Evolutionary conservation across 2,113 vertebrate species (phyloP), one percentile per base, ranked within the genome.

Genomic region (Trichomycterus rosablanca): DNA sequence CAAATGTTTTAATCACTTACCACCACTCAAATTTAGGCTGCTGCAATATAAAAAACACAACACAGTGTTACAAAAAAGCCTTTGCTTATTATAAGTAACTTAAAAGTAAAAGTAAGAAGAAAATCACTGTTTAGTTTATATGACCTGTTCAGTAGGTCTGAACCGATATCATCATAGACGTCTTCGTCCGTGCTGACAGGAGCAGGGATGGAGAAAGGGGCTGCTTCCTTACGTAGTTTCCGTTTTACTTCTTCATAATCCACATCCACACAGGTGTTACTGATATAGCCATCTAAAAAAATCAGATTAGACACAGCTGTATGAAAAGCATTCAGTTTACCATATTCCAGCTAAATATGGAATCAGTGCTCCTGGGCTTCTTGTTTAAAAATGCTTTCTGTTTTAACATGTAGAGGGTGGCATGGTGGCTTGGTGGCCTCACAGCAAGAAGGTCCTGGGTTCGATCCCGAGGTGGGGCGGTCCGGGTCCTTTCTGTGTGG

Each of bases 181-280:
- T 71, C 66, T 3, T 61, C 55, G 8, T 55, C 20, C 5, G 14
- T 7, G 1, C 43, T 69, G 3, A 72, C 71, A 54, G 75, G 73
- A 8, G 81, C 34, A 28, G 73, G 65, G 5, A 44, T 23, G 10
- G 28, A n/a, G 5, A 54, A 8, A 7, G 35, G 54, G 0, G 30
- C 3, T 5, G 16, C 6, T 43, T 50, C 43, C 16, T 3, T 32
- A 15, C 14, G 55, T 19, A 73, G 12, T 60, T 77, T 81, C 2
- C 75, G 71, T 40, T 84, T 88, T 48, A 87, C 79, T 50, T 70
- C 83, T 37, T 89, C 84, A 48, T 85, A 86, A 63, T 88, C 84
- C 39, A 88, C 54, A 63, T 87, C 83, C 71, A 89, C 81, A 69
- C 83, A 86, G 0, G 67, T 68, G 71, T 84, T 88, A 62, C 72